Evolutionary conservation across 2,113 vertebrate genomes (phyloP).

Genomic region (Mionectes macconnelli): DNA sequence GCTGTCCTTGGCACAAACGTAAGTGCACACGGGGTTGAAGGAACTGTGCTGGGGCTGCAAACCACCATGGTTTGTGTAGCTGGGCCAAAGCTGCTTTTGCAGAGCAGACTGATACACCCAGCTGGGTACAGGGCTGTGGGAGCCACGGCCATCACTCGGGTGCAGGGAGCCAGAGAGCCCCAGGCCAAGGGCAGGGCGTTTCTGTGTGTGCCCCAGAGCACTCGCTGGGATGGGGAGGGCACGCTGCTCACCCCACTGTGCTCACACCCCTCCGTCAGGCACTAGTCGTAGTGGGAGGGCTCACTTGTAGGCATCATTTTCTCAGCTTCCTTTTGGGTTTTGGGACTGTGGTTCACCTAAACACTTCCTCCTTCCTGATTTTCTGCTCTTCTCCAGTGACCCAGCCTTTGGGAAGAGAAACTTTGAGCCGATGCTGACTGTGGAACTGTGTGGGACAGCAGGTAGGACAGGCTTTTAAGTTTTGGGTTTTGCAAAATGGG

Average conservation of each 20-base stretch:
- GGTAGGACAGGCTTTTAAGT: conserved; percentile 73
- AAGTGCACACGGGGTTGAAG: conserved; percentile 24
- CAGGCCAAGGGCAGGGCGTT: neutral
- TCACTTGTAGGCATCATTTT: neutral
- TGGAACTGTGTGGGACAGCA: conserved; percentile 97
- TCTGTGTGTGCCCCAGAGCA: neutral
- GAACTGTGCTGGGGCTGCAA: neutral
- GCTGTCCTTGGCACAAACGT: conserved; percentile 80
- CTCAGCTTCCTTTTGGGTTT: neutral
- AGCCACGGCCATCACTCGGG: fast-evolving
- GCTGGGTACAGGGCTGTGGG: neutral
- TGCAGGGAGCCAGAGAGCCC: neutral
- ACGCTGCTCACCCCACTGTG: neutral
- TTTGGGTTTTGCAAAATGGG: neutral
- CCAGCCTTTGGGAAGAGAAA: conserved; percentile 79
- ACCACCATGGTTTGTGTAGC: neutral
- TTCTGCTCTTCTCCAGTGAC: conserved; percentile 52
- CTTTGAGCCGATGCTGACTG: conserved; percentile 88
- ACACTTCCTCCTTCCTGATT: neutral
- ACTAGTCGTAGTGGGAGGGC: neutral
- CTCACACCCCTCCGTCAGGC: neutral
- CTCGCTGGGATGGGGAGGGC: neutral
- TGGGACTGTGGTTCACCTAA: neutral
- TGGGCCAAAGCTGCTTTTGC: neutral
- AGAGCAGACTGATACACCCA: neutral